Base-by-base conservation (phyloP, 1,140 invertebrate species). In the Eufriesea mexicana region DNA sequence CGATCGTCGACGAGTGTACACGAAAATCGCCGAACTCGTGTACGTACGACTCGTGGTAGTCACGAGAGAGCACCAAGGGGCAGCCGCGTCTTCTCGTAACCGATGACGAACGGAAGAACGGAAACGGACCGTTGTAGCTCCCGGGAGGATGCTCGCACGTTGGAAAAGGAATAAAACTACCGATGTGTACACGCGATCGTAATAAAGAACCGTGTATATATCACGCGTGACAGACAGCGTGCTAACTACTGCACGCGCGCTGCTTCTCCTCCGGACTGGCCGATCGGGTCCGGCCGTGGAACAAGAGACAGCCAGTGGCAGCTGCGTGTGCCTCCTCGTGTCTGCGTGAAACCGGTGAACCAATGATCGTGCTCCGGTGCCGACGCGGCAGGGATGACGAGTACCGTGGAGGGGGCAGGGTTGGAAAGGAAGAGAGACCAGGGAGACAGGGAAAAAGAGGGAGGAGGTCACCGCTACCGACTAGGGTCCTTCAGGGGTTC, bases 401-500 rank as follows among this genome's bases (percentile, higher is more conserved):
- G 86, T 77, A 80, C 74, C 67, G 83, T 84, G 79, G 84, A 79
- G 78, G 71, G 82, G 83, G 83, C 68, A 83, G 84, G 86, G 87
- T 84, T 87, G 86, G 79, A 89, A 81, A 88, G 87, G 87, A 89
- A 87, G 55, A 82, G 79, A 77, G 88, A 86, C 89, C 77, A 90
- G 76, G 83, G 74, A 79, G 61, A 73, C 70, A 81, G 78, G 71
- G 83, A 80, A 75, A 90, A 83, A 85, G 83, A 72, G 81, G 83
- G 87, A 89, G 91, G 88, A 89, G 91, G 89, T 92, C 90, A 91
- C 83, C 88, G 79, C 73, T 79, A 83, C 73, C 83, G 86, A 85
- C 86, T 83, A 90, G 88, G 88, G 85, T 93, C 90, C 90, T 93
- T 92, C 86, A 84, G 90, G 92, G 90, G 90, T 91, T 92, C 90